Conservation (phyloP, 2,888 invertebrate genomes). For the Drosophila falleni region DNA sequence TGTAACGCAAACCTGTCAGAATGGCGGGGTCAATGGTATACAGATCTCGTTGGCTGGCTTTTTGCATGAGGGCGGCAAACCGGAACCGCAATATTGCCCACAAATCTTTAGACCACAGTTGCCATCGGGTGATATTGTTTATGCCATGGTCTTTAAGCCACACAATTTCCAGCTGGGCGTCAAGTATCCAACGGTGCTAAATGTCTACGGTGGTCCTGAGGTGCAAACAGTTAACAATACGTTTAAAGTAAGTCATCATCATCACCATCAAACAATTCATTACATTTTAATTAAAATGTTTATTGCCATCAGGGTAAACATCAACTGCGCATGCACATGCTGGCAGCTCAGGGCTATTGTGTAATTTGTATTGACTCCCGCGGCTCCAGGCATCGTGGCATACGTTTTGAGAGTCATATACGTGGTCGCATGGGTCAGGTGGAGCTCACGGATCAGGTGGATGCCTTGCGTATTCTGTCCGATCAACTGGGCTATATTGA, state of each 20-base stretch:
- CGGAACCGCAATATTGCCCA: slow-evolving; percentile 89
- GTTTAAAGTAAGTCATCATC: slow-evolving; percentile 89
- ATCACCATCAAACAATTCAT: not conserved
- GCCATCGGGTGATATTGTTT: slow-evolving; percentile 89
- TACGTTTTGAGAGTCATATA: slow-evolving; percentile 96
- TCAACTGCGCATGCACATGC: slow-evolving; percentile 96
- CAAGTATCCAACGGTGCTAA: slow-evolving; percentile 96
- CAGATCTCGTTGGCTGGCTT: slow-evolving; percentile 90
- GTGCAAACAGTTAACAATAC: slow-evolving; percentile 98
- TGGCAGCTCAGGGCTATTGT: slow-evolving; percentile 97
- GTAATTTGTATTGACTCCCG: slow-evolving; percentile 98
- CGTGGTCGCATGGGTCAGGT: slow-evolving; percentile 96
- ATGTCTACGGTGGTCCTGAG: slow-evolving; percentile 99
- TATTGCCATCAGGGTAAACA: slow-evolving; percentile 90
- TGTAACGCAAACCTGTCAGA: slow-evolving; percentile 87
- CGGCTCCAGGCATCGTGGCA: slow-evolving; percentile 97
- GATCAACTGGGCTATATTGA: slow-evolving; percentile 95
- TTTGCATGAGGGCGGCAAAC: slow-evolving; percentile 88
- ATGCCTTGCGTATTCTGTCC: slow-evolving; percentile 94
- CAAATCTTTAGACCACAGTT: slow-evolving; percentile 90
- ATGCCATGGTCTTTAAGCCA: slow-evolving; percentile 96
- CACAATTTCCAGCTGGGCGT: slow-evolving; percentile 88
- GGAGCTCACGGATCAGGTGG: slow-evolving; percentile 97
- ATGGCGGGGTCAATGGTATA: slow-evolving; percentile 90
- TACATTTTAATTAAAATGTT: not conserved